A percentile compares a stretch with the other conserved stretches of the same genome.
phyloP scores from a whole-genome alignment of 2,113 vertebrate species.

The Antennarius striatus region DNA sequence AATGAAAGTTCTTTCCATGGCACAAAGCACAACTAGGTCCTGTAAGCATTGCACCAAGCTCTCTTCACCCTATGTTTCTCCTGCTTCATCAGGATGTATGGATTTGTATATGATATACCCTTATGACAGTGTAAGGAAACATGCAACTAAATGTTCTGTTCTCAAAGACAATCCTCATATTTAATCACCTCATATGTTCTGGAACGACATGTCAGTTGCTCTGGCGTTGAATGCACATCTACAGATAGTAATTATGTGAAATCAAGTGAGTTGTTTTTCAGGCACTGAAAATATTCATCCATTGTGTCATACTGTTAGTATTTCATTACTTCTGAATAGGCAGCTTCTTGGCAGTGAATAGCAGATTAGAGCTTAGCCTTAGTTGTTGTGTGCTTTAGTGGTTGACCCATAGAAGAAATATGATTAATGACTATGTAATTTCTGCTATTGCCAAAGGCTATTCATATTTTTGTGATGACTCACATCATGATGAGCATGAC shows the following conservation, averaged over 20 bases:
- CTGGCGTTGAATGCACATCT: slow-evolving; percentile 35
- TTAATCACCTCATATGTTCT: too few relatives aligned
- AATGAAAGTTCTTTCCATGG: slow-evolving; percentile 30
- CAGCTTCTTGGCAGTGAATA: slow-evolving; percentile 27
- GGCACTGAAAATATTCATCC: slow-evolving; percentile 42
- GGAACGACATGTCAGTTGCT: slow-evolving; percentile 21
- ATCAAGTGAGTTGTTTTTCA: slow-evolving; percentile 42
- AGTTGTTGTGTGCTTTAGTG: slow-evolving; percentile 25
- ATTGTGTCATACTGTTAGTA: slow-evolving; percentile 35
- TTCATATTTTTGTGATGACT: slow-evolving; percentile 45
- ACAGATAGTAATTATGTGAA: slow-evolving; percentile 55
- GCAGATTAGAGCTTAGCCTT: slow-evolving; percentile 39
- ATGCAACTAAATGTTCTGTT: too few relatives aligned
- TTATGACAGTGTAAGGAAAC: too few relatives aligned
- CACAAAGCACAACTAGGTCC: slow-evolving; percentile 17
- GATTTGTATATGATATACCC: too few relatives aligned
- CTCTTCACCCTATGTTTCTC: neutral
- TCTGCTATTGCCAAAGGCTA: slow-evolving; percentile 37
- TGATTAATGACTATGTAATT: slow-evolving; percentile 35
- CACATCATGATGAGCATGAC: neutral
- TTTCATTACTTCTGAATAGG: slow-evolving; percentile 36
- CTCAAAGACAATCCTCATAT: too few relatives aligned
- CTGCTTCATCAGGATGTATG: neutral
- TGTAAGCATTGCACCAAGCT: slow-evolving; percentile 2
- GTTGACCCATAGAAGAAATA: slow-evolving; percentile 43